Percentiles rank a stretch among this genome's conserved stretches.
phyloP scores from a whole-genome alignment of 1,140 invertebrate species.

The Euschistus heros region DNA sequence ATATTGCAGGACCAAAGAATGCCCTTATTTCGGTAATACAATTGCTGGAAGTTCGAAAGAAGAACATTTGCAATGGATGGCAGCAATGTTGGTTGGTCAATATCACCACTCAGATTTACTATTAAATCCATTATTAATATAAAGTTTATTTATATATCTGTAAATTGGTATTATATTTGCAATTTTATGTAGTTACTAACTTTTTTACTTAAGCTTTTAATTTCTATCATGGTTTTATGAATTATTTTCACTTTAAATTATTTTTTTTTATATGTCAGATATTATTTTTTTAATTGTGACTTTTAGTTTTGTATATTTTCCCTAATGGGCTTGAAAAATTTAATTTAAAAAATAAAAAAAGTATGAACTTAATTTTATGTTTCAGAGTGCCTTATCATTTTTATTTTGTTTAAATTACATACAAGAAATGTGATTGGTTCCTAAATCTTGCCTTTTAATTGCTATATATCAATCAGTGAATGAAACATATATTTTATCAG shows the following conservation, averaged over 20 bases:
- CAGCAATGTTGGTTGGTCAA: constrained; percentile 58
- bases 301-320: too few species aligned
- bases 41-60: constrained; percentile 59
- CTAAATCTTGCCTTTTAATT: constrained; percentile 14
- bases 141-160: not conserved
- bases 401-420: too few species aligned
- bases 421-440: not conserved
- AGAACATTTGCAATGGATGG: constrained; percentile 61
- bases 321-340: too few species aligned
- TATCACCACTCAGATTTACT: constrained; percentile 37
- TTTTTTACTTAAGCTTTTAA: constrained; percentile 35
- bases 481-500: constrained; percentile 21
- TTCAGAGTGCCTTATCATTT: too few species aligned
- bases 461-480: constrained; percentile 13
- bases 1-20: constrained; percentile 53
- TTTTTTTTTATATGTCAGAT: too few species aligned
- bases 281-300: too few species aligned
- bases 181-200: constrained; percentile 29
- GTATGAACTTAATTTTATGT: too few species aligned
- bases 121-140: constrained; percentile 24
- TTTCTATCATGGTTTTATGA: constrained; percentile 36
- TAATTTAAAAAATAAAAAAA: too few species aligned
- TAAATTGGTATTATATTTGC: too few species aligned
- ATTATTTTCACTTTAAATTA: not conserved
- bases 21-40: constrained; percentile 64